phyloP scores from a whole-genome alignment of 1,140 invertebrate species.

The Danaus melanippus region DNA sequence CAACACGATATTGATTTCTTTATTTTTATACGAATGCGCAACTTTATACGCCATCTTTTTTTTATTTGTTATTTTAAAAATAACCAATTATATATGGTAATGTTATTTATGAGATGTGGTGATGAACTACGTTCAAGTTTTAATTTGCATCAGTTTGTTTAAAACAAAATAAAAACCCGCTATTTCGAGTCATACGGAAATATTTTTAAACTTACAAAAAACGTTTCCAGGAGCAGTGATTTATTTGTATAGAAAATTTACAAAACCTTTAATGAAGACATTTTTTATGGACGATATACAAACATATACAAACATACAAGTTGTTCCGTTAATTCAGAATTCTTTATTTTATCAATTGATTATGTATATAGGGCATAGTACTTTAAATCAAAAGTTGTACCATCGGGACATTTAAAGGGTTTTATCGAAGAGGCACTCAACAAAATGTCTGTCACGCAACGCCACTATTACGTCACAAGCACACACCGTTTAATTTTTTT shows the following conservation, averaged over 20 bases:
- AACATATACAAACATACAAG: too few relatives aligned
- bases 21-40: slow-evolving; percentile 22
- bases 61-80: slow-evolving; percentile 7
- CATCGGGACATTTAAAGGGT: slow-evolving; percentile 13
- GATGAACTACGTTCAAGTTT: too few relatives aligned
- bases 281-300: too few relatives aligned
- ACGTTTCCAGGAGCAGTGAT: too few relatives aligned
- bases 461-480: slow-evolving; percentile 10
- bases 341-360: too few relatives aligned
- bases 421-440: slow-evolving; percentile 16
- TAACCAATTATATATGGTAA: background rate
- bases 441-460: slow-evolving; percentile 17
- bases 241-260: too few relatives aligned
- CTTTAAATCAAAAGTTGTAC: slow-evolving; percentile 10
- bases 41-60: slow-evolving; percentile 16
- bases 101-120: too few relatives aligned
- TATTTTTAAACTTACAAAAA: too few relatives aligned
- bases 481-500: slow-evolving; percentile 5
- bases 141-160: background rate
- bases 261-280: too few relatives aligned
- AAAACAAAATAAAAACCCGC: too few relatives aligned
- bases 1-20: slow-evolving; percentile 24
- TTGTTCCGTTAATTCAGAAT: too few relatives aligned
- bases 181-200: too few relatives aligned
- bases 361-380: slow-evolving; percentile 1